Conservation (phyloP, 1,140 invertebrate genomes). For the Armadillidium nasatum region DNA sequence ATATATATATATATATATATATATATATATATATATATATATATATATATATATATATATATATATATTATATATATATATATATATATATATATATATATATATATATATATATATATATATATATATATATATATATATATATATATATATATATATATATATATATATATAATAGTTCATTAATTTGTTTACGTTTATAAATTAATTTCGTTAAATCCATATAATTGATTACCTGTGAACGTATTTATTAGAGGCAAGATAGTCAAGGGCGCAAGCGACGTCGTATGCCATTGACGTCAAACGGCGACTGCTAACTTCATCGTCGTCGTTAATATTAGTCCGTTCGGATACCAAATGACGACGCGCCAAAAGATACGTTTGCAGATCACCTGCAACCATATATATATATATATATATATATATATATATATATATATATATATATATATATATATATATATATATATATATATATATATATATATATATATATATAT, state of each 20-base stretch:
- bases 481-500: background rate
- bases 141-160: slow-evolving; percentile 18
- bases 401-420: background rate
- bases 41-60: too few species aligned
- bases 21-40: too few species aligned
- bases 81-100: too few species aligned
- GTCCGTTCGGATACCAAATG: slow-evolving; percentile 68
- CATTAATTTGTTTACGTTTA: too few species aligned
- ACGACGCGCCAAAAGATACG: slow-evolving; percentile 73
- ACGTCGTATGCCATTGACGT: slow-evolving; percentile 83
- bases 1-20: too few species aligned
- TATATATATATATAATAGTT: too few species aligned
- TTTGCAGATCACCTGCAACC: slow-evolving; percentile 70
- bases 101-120: background rate
- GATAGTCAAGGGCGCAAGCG: slow-evolving; percentile 73
- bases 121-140: slow-evolving; percentile 23
- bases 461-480: background rate
- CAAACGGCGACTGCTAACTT: slow-evolving; percentile 69
- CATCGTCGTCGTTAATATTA: slow-evolving; percentile 61
- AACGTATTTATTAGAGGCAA: slow-evolving; percentile 73
- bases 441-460: background rate
- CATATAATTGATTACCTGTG: slow-evolving; percentile 56
- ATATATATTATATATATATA: too few species aligned
- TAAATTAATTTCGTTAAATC: too few species aligned
- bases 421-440: background rate